A percentile compares a stretch with the other conserved stretches of the same genome.
These are phyloP conservation scores for Acholoe squamosa DNA, from an alignment of 2,888 invertebrate species.

Conservation along the genomic window DNA sequence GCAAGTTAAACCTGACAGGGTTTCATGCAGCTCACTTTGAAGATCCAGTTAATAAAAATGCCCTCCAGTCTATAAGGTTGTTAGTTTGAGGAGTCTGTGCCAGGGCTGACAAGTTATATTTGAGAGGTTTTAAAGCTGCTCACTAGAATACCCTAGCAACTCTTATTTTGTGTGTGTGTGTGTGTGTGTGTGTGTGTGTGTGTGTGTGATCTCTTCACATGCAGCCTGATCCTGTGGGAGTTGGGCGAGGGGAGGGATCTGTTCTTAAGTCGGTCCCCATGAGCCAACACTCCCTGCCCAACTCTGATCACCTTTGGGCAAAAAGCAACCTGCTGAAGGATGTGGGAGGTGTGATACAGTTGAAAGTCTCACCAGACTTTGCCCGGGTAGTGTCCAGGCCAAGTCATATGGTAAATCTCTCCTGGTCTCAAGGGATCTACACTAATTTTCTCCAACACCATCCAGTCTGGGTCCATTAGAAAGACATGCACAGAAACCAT, in stretches of 20 bases:
- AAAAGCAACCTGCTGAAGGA: background rate
- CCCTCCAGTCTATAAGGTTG: no score
- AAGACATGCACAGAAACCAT: background rate
- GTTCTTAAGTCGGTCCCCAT: background rate
- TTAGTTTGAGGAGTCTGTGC: no score
- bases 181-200: no score
- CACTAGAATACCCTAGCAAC: no score
- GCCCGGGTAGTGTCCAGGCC: background rate
- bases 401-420: background rate
- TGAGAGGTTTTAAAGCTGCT: no score
- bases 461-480: background rate
- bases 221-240: background rate
- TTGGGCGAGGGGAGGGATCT: background rate
- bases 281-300: background rate
- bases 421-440: background rate
- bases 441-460: slow-evolving; percentile 13
- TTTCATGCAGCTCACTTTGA: no score
- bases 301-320: background rate
- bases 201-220: no score
- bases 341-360: slow-evolving; percentile 16
- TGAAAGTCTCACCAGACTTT: background rate
- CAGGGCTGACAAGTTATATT: no score
- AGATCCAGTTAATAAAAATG: no score
- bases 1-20: no score
- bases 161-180: no score